Evolutionary conservation across 2,888 invertebrate species (phyloP), one percentile per base, ranked within the genome.

Genomic region (Agrochola macilenta): DNA sequence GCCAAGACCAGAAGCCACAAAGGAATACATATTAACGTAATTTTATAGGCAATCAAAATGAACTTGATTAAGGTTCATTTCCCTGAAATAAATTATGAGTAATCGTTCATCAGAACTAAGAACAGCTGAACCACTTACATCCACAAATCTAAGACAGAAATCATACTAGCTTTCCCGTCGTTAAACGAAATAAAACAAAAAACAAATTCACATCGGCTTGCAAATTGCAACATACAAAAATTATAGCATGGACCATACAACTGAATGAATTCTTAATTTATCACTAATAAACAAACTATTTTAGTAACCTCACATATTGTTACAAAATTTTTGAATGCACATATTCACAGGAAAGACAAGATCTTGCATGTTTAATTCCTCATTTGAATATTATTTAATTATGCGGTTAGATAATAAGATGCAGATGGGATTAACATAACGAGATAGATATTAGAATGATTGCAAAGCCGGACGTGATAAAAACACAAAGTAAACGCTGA

Each of bases 341-440:
- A 83, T 2, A 30, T 30, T 30, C 30, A 30, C 30, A 30, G 30
- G 2, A 30, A 30, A 1, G 30, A 30, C 82, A 82, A 84, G 69
- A 84, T 80, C 84, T 84, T 77, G 84, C 76, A 87, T 87, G 61
- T 84, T 75, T 65, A 76, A 86, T 74, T 68, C n/a, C 78, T 82
- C 74, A 86, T 84, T 86, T 87, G 76, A 79, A 82, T 84, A 84
- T 79, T 74, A 87, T 74, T 76, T 81, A 74, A 81, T 76, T 83
- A 79, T 72, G 66, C 61, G 49, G 49, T 81, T 76, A 85, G 66
- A 82, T 85, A 76, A 72, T 76, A 74, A 83, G 70, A 79, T 82
- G 75, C 78, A 85, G 35, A 84, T 71, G 39, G 81, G 68, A 85
- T 78, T 82, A 75, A 74, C 74, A 78, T 87, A 81, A 76, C 71